Base-by-base conservation (phyloP, 2,113 vertebrate species). In the Leptobrachium ailaonicum region DNA sequence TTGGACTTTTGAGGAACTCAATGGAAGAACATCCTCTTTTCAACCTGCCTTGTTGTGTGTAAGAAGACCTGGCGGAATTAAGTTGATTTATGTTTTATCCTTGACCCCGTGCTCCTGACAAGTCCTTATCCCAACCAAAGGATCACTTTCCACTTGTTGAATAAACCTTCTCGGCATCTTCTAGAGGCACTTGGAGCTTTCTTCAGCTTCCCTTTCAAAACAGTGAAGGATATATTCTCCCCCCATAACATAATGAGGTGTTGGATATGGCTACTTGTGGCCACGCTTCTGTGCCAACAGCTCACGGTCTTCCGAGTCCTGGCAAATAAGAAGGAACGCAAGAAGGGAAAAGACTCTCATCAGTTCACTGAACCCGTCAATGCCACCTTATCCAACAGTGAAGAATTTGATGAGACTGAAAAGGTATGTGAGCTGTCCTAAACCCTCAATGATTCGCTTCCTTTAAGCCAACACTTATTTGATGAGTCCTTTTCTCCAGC, bases 271-370 rank as follows among this genome's bases (percentile, higher is more conserved):
- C 87, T 91, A 0, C 84, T 92, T 9, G 84, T 91, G 82, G 85
- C 88, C 63, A 87, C 86, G 2, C 83, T 96, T 77, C 89, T 98
- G 54, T 96, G 95, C 90, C 94, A 92, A 44, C 95, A 95, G 83
- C 90, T 94, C 41, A 73, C 83, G 40, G 85, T 94, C 54, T 80
- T 90, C 73, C 79, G 87, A 70, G 92, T 87, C 9, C 87, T 85
- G 0, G 87, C 91, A 66, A 94, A 92, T 44, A 95, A 88, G 87
- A 95, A 90, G 82, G 94, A 95, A 83, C 89, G 91, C 32, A 96
- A 95, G 87, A 90, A 83, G 88, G 88, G 72, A 10, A 94, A 93
- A 82, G 94, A 94, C 75, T 87, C 88, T 0, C 88, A 89, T 8
- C 94, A 94, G 81, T 89, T 90, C 43, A 93, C 92, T 0, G 94